Conservation (phyloP, 2,113 vertebrate species). For the Garra rufa region DNA sequence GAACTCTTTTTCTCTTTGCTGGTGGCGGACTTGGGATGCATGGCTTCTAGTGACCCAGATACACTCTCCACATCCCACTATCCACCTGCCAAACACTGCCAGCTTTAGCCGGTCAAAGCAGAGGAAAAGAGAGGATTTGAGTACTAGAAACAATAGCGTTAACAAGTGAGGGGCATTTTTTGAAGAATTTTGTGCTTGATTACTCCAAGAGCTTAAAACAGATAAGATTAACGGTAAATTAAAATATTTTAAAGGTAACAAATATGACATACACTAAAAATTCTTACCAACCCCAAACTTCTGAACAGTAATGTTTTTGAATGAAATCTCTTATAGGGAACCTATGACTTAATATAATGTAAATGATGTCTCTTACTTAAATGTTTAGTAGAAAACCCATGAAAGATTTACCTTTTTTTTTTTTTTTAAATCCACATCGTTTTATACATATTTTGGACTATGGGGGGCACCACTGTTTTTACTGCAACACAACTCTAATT, state of each 20-base stretch:
- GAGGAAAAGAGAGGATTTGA: constrained; percentile 29
- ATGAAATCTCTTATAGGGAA: too few relatives aligned
- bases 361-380: too few relatives aligned
- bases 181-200: neutral
- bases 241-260: neutral
- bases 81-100: constrained; percentile 64
- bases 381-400: too few relatives aligned
- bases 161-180: neutral
- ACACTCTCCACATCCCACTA: constrained; percentile 58
- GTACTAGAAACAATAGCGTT: neutral
- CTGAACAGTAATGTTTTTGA: too few relatives aligned
- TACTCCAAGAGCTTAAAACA: neutral
- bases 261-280: too few relatives aligned
- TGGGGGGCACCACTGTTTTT: too few relatives aligned
- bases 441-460: too few relatives aligned
- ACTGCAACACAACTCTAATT: too few relatives aligned
- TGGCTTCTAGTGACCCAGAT: constrained; percentile 80
- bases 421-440: too few relatives aligned
- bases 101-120: constrained; percentile 58
- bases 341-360: too few relatives aligned
- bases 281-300: too few relatives aligned
- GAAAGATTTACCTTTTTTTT: too few relatives aligned
- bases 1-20: constrained; percentile 71
- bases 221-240: neutral
- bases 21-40: constrained; percentile 77